These are phyloP conservation scores for Cassiopea andromeda DNA, from an alignment of 30 jellyfish, hydroid and myxozoan species.

Conservation along the genomic window DNA sequence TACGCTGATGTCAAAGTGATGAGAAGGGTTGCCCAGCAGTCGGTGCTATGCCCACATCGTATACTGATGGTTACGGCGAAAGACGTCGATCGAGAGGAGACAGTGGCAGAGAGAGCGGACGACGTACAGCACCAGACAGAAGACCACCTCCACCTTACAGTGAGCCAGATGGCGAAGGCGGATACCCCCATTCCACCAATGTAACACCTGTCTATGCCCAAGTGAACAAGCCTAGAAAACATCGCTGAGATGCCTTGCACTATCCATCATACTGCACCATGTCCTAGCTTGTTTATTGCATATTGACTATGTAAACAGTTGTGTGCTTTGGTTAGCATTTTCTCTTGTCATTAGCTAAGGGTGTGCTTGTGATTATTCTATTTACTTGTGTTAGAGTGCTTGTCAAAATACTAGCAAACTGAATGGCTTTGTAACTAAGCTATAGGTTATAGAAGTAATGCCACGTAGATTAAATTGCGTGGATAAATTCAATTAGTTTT, in stretches of 20 bases:
- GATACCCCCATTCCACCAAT: background rate
- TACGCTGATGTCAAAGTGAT: conserved; percentile 55
- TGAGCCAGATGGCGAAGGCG: conserved; percentile 31
- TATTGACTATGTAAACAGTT: too few species aligned
- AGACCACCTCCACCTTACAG: conserved; percentile 58
- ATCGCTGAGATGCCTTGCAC: conserved; percentile 12
- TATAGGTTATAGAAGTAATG: background rate
- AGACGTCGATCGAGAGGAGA: conserved; percentile 21
- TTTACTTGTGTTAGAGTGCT: background rate
- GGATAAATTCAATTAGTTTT: background rate
- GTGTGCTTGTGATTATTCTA: background rate
- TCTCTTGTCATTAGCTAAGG: background rate
- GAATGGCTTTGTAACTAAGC: background rate
- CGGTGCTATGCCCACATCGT: conserved; percentile 29
- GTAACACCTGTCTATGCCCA: conserved; percentile 61
- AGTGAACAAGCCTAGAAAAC: conserved; percentile 52
- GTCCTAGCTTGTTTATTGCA: too few species aligned
- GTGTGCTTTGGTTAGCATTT: too few species aligned
- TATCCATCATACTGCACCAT: background rate
- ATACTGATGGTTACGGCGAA: conserved; percentile 66
- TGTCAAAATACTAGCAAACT: background rate
- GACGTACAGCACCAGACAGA: conserved; percentile 54
- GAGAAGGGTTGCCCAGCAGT: conserved; percentile 53
- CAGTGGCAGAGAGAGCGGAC: conserved; percentile 35
- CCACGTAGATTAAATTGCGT: too few species aligned